A percentile compares a stretch with the other conserved stretches of the same genome.
Conservation (phyloP, 1,140 invertebrate genomes). For the Drosophila miranda region DNA sequence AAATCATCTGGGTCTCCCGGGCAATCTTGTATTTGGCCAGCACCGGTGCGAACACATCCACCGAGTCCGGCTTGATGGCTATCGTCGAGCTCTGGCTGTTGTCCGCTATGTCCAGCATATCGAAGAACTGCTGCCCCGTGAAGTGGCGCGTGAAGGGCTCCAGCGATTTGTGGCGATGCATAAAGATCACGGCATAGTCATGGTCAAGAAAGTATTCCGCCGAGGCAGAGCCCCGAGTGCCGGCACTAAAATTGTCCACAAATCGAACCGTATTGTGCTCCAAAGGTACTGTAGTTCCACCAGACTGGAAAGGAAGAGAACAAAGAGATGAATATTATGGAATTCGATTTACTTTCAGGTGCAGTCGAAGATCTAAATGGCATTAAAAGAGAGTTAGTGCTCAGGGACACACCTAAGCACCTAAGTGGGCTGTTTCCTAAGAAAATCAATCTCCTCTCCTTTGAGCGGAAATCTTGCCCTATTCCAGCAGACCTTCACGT, state of each 20-base stretch:
- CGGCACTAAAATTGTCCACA: conserved; percentile 99
- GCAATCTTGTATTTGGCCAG: conserved; percentile 89
- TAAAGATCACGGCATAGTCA: conserved; percentile 91
- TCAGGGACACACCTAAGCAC: too few relatives aligned
- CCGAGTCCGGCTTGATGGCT: conserved; percentile 87
- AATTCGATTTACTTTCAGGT: too few relatives aligned
- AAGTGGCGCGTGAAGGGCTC: conserved; percentile 96
- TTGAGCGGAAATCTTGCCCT: too few relatives aligned
- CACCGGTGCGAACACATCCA: conserved; percentile 87
- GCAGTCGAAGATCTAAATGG: too few relatives aligned
- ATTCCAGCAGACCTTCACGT: too few relatives aligned
- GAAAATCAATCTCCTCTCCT: background rate
- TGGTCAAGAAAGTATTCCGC: conserved; percentile 96
- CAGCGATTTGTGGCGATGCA: conserved; percentile 91
- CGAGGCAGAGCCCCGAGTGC: conserved; percentile 95
- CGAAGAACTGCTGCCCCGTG: conserved; percentile 89
- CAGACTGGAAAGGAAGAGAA: conserved; percentile 86
- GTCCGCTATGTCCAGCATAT: conserved; percentile 88
- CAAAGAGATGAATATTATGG: background rate
- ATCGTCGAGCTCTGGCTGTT: conserved; percentile 85
- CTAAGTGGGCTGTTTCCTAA: background rate
- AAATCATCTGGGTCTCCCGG: conserved; percentile 86
- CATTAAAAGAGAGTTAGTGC: too few relatives aligned
- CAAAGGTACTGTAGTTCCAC: conserved; percentile 97
- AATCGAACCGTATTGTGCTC: conserved; percentile 98